phyloP scores from a whole-genome alignment of 2,888 invertebrate species.

The Metellina segmentata region DNA sequence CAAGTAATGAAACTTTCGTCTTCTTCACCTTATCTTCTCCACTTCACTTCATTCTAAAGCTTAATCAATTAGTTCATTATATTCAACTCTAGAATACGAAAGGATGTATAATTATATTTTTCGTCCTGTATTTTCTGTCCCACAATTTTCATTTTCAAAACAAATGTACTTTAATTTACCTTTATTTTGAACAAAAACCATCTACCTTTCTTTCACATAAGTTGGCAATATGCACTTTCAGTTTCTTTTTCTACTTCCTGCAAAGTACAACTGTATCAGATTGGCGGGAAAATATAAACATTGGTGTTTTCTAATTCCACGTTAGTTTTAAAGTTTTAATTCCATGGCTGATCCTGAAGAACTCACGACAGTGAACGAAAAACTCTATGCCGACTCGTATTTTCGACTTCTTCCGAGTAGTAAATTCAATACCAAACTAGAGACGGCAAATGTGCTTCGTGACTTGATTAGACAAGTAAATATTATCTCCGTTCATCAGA shows the following conservation, averaged over 20 bases:
- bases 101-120: no score
- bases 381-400: constrained; percentile 51
- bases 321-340: neutral
- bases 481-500: constrained; percentile 21
- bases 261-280: no score
- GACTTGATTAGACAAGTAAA: constrained; percentile 40
- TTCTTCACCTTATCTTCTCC: constrained; percentile 12
- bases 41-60: neutral
- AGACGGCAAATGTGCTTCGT: constrained; percentile 25
- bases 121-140: no score
- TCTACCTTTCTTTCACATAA: neutral
- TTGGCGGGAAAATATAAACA: neutral
- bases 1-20: constrained; percentile 9
- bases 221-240: neutral
- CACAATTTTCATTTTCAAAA: no score
- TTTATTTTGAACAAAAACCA: neutral
- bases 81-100: neutral
- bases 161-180: neutral
- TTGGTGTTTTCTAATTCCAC: neutral
- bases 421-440: neutral
- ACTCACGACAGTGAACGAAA: constrained; percentile 10
- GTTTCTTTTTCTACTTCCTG: neutral
- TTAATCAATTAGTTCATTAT: neutral
- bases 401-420: constrained; percentile 15
- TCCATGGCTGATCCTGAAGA: neutral